Percentiles rank a stretch among this genome's conserved stretches.
Evolutionary conservation across 2,888 invertebrate genomes (phyloP).

Genomic region (Sesia apiformis): DNA sequence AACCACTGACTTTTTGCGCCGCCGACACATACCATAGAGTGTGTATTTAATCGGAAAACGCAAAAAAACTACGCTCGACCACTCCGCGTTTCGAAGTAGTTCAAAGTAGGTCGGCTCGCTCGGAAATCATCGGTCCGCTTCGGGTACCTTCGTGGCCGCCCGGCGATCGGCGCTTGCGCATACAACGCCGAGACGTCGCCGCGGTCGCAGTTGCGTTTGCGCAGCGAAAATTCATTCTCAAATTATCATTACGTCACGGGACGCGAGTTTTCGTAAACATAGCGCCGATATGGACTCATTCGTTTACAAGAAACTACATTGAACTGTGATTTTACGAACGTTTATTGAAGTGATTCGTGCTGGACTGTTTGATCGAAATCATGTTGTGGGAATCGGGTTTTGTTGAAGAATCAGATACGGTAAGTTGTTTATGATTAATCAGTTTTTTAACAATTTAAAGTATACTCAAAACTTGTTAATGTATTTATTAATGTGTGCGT

Average conservation of each 20-base stretch:
- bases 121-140: constrained; percentile 46
- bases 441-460: constrained; percentile 7
- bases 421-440: constrained; percentile 28
- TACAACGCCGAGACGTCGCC: constrained; percentile 49
- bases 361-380: constrained; percentile 41
- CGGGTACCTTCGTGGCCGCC: constrained; percentile 42
- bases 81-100: constrained; percentile 55
- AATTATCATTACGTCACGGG: constrained; percentile 48
- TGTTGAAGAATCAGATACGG: constrained; percentile 62
- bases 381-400: constrained; percentile 68
- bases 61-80: constrained; percentile 57
- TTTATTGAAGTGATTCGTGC: constrained; percentile 41
- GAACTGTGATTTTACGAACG: constrained; percentile 7
- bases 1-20: not conserved
- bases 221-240: constrained; percentile 12
- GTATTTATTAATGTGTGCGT: constrained; percentile 21
- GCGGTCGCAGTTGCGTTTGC: constrained; percentile 46
- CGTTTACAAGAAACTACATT: constrained; percentile 20
- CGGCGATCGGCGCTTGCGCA: constrained; percentile 42
- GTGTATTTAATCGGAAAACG: constrained; percentile 66
- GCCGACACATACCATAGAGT: not conserved
- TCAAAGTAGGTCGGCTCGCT: constrained; percentile 60
- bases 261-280: constrained; percentile 36
- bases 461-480: constrained; percentile 8
- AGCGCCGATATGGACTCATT: constrained; percentile 39